Evolutionary conservation across 2,888 invertebrate genomes (phyloP), one percentile per base, ranked within the genome.

Genomic region (Lithophane socia): DNA sequence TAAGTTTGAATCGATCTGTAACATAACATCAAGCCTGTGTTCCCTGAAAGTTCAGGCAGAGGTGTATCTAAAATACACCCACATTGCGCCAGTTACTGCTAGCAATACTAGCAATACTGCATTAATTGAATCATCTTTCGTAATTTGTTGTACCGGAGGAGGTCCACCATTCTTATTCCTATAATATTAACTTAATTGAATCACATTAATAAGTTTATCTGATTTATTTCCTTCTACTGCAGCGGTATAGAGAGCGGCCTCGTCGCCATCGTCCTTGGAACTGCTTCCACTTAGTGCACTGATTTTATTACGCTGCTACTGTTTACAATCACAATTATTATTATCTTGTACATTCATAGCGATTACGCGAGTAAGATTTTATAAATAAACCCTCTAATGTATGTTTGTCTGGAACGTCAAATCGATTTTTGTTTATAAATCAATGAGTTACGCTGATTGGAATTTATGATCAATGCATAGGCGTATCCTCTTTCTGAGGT

Each of bases 261-360:
- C 80, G 87, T 83, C 82, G 85, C 84, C 81, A 70, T 69, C 78
- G 91, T 90, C 91, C 91, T 90, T 91, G 89, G 75, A 52, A 79
- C 78, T 86, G 86, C 85, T 74, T 80, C 78, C 79, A 72, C 54
- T 67, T 66, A 56, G 66, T 79, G 37, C 56, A 70, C 67, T 63
- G 74, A 65, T 82, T 86, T 87, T 68, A 75, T 79, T 75, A 75
- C 73, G 18, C 56, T 47, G 68, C 63, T 70, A 68, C 68, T 81
- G 67, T 80, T 74, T 66, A 80, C 81, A 77, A 77, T 80, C 80
- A 84, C 69, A 71, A 68, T 72, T 72, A 79, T 81, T 85, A 80
- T 74, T 76, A 73, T 77, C 75, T 73, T 60, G 71, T 60, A 63
- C 69, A 75, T 75, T 72, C 77, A 58, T 52, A 78, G 58, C 44